phyloP scores from a whole-genome alignment of 2,113 vertebrate genomes.

The Ctenomys sociabilis region DNA sequence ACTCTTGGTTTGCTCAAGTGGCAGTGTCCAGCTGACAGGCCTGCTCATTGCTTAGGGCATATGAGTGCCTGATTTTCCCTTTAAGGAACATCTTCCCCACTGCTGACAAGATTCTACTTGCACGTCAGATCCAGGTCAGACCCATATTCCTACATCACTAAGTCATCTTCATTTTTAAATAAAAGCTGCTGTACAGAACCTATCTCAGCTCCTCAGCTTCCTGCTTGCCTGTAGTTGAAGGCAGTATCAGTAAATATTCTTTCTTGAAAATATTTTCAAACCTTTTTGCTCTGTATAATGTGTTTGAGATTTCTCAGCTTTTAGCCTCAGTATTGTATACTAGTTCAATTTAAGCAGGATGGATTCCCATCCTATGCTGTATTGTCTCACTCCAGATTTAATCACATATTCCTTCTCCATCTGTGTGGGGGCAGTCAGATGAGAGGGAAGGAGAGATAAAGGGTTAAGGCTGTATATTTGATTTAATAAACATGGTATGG shows the following conservation, averaged over 20 bases:
- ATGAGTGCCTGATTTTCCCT: background rate
- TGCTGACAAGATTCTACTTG: background rate
- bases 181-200: background rate
- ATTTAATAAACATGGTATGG: background rate
- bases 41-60: background rate
- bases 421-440: background rate
- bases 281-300: background rate
- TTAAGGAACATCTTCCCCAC: background rate
- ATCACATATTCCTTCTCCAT: background rate
- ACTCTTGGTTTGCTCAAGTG: background rate
- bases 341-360: background rate
- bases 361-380: background rate
- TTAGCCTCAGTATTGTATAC: background rate
- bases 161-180: background rate
- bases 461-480: background rate
- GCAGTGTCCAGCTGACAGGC: fast-evolving
- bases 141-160: background rate
- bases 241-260: background rate
- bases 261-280: background rate
- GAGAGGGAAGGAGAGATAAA: background rate
- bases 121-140: background rate
- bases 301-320: background rate
- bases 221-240: background rate
- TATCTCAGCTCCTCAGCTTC: background rate
- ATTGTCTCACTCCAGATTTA: background rate